Percentiles rank a stretch among this genome's conserved stretches.
These are phyloP conservation scores for Brevimyrus niger DNA, from an alignment of 2,113 vertebrate species.

Conservation along the genomic window DNA sequence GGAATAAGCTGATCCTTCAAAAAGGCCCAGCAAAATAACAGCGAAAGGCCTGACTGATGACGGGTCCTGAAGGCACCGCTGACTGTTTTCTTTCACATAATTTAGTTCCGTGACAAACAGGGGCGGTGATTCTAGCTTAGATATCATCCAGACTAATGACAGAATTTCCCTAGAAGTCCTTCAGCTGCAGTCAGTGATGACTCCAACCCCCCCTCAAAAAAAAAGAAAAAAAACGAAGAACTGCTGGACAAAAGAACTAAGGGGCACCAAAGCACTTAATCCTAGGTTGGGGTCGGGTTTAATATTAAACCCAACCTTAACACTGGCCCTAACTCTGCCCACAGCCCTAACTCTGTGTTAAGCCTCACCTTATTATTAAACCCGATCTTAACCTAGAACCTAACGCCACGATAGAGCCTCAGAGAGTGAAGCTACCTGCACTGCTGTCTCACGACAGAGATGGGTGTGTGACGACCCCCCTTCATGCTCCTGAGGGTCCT, in stretches of 20 bases:
- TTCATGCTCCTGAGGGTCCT: neutral
- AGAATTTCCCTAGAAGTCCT: neutral
- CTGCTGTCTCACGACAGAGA: neutral
- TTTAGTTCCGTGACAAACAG: neutral
- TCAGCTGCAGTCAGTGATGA: neutral
- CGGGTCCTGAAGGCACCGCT: neutral
- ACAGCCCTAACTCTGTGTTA: neutral
- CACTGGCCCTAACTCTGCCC: neutral
- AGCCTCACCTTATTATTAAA: neutral
- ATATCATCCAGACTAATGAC: neutral
- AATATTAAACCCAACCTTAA: neutral
- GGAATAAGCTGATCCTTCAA: neutral
- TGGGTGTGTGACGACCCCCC: neutral
- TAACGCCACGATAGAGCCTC: neutral
- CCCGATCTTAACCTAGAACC: neutral
- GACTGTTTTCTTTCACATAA: neutral
- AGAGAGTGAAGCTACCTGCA: neutral
- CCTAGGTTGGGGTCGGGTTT: neutral
- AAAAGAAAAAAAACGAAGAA: too few relatives aligned
- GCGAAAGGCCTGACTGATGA: neutral
- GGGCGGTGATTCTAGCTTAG: neutral
- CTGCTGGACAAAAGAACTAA: neutral
- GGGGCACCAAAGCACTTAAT: neutral
- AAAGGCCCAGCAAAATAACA: neutral
- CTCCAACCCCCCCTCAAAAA: too few relatives aligned